These are phyloP conservation scores for Crocidura indochinensis DNA, from an alignment of 2,797 vertebrate genomes.

Conservation along the genomic window DNA sequence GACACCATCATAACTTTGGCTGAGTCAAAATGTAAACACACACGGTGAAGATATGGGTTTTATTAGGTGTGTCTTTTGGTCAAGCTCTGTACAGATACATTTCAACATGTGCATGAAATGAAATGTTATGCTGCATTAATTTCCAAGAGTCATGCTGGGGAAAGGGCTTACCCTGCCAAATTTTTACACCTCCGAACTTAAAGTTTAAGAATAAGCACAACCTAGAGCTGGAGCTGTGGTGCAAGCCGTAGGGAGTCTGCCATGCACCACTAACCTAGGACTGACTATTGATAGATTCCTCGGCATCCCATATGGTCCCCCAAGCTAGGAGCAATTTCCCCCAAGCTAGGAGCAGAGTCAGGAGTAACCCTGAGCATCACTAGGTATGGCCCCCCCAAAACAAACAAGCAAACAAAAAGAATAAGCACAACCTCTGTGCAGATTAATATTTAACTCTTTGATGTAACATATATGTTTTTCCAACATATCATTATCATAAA, in stretches of 20 bases:
- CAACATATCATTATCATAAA: neutral
- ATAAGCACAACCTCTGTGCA: slow-evolving; percentile 11
- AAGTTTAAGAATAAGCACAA: neutral
- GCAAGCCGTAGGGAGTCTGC: too few relatives aligned
- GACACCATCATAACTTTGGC: neutral
- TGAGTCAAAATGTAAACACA: neutral
- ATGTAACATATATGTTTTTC: neutral
- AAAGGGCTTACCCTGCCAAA: neutral
- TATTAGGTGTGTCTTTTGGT: slow-evolving; percentile 1
- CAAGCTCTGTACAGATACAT: neutral
- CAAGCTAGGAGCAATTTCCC: too few relatives aligned
- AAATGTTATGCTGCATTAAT: slow-evolving; percentile 14
- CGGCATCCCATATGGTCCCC: too few relatives aligned
- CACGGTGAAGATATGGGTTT: neutral
- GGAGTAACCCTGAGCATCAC: too few relatives aligned
- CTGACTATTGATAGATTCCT: too few relatives aligned
- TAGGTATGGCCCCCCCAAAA: too few relatives aligned
- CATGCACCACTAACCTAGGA: too few relatives aligned
- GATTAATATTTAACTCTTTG: slow-evolving; percentile 20
- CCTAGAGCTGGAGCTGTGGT: too few relatives aligned
- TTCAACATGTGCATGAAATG: slow-evolving; percentile 9
- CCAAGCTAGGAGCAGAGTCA: too few relatives aligned
- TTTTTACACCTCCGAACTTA: slow-evolving; percentile 41
- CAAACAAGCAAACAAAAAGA: too few relatives aligned
- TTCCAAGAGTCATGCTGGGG: neutral